phyloP scores from a whole-genome alignment of 2,888 invertebrate species.

The Apotomis betuletana region DNA sequence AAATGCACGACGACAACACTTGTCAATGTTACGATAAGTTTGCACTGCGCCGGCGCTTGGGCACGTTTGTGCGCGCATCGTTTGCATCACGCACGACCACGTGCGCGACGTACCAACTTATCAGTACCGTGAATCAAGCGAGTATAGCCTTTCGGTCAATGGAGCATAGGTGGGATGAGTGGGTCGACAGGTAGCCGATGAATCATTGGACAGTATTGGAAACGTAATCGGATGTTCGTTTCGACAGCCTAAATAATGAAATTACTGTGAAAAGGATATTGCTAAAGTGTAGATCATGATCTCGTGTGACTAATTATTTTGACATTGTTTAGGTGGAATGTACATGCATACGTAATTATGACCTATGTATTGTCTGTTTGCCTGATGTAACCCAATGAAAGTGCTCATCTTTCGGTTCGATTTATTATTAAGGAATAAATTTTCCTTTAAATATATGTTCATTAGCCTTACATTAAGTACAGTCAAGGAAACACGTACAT shows the following conservation, averaged over 20 bases:
- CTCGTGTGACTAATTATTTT: constrained; percentile 20
- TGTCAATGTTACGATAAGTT: constrained; percentile 21
- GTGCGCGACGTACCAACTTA: constrained; percentile 5
- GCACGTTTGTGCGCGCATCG: constrained; percentile 26
- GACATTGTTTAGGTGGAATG: constrained; percentile 2
- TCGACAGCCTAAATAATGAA: constrained; percentile 31
- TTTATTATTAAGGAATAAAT: no score
- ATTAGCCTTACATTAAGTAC: no score
- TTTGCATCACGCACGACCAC: constrained; percentile 20
- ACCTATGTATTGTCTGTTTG: no score
- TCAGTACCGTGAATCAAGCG: neutral
- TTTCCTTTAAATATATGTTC: no score
- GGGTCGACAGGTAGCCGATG: constrained; percentile 21
- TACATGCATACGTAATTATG: neutral
- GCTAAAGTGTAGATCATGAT: constrained; percentile 9
- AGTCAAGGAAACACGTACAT: no score
- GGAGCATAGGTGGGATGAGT: neutral
- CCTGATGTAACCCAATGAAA: no score
- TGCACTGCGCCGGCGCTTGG: constrained; percentile 3
- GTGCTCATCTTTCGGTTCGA: no score
- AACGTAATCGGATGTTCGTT: constrained; percentile 26
- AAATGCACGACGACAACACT: constrained; percentile 19
- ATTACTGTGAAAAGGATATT: constrained; percentile 24
- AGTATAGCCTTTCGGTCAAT: neutral
- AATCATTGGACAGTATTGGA: constrained; percentile 27